Conservation (phyloP, 2,888 invertebrate genomes). For the Nomada fucata region DNA sequence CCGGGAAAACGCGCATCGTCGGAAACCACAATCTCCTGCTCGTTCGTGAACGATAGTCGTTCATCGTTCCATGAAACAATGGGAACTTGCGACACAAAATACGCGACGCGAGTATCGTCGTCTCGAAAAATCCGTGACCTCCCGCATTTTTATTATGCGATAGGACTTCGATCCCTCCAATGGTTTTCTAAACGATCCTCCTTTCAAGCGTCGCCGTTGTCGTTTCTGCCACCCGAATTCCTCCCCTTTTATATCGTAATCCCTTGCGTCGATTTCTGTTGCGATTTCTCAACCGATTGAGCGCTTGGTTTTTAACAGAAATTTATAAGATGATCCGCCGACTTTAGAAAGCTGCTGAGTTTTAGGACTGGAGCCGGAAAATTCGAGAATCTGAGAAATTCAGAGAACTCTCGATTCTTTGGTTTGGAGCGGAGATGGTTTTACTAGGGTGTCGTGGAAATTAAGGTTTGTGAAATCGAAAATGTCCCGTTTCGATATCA, state of each 20-base stretch:
- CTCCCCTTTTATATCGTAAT: neutral
- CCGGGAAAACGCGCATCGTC: neutral
- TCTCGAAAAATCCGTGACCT: conserved; percentile 22
- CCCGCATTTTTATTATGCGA: conserved; percentile 11
- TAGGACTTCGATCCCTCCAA: conserved; percentile 23
- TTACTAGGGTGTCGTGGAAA: neutral
- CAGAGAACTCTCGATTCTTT: neutral
- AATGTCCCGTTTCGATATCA: too few species aligned
- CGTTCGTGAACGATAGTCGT: conserved; percentile 2
- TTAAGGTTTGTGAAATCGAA: neutral
- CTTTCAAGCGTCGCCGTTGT: neutral
- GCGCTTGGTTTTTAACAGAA: neutral
- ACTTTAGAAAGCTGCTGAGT: neutral
- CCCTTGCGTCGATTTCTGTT: neutral
- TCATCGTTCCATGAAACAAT: conserved; percentile 34
- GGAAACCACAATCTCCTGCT: conserved; percentile 17
- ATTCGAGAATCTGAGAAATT: neutral
- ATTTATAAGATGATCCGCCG: neutral
- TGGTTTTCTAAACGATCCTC: conserved; percentile 5
- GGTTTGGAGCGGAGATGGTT: neutral
- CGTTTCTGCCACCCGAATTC: neutral
- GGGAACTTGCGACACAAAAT: conserved; percentile 24
- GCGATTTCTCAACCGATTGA: neutral
- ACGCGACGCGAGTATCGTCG: conserved; percentile 7
- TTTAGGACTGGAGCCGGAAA: neutral